Evolutionary conservation across 2,888 invertebrate genomes (phyloP), one percentile per base, ranked within the genome.

Genomic region (Archaeoteleia sp.): DNA sequence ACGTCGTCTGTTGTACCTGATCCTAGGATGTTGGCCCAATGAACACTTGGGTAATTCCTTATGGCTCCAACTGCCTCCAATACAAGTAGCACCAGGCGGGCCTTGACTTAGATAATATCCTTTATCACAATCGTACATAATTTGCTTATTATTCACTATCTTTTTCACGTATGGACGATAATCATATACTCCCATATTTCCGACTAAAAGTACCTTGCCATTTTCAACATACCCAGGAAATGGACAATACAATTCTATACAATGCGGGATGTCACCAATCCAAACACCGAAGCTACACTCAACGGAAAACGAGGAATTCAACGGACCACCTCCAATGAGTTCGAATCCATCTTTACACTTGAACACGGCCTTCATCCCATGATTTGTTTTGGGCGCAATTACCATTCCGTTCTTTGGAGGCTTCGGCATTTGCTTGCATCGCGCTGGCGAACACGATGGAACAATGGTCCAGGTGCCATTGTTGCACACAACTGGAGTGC

Each of bases 391-490:
- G 0, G 98, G 96, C 0, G 97, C 98, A 57, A 98, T 93, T 2
- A 98, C 96, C 91, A 97, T 95, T 0, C 98, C 98, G 78, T 97
- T 93, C 49, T 94, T 92, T 0, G 98, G 96, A 1, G 92, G 88
- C 63, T 89, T 91, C 0, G 97, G 97, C 88, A 96, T 90, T 75
- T 85, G 85, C 78, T 94, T 94, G 83, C 97, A 94, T 91, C 95
- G 89, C 78, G 98, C 90, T 70, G 94, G 92, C 63, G 92, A 90
- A 79, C 94, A 94, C 54, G 92, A 90, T 0, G 98, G 97, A 74
- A 96, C 93, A 68, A 95, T 92, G 0, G 95, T 93, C 98, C 98
- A 99, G 0, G 96, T 95, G 0, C 98, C 98, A 78, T 98, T 97
- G 82, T 94, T 92, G 82, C 98, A 99, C 0, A 91, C 91, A 0